Conservation (phyloP, 2,797 vertebrate species). For the Allochrocebus solatus region DNA sequence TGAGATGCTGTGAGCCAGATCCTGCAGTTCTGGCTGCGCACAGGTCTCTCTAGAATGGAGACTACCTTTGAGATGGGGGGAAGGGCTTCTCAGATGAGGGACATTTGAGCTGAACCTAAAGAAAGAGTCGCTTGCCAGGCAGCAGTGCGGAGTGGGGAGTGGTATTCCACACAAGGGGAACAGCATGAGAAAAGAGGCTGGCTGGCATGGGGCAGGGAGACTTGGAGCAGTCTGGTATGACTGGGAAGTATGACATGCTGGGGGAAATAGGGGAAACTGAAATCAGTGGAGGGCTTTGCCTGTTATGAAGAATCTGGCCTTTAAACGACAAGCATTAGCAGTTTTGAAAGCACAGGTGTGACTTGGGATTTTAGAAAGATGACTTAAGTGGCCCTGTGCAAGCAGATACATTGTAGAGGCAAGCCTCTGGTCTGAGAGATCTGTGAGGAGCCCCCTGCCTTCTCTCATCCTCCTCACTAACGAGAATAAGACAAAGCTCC, state of each 20-base stretch:
- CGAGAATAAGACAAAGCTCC: not conserved
- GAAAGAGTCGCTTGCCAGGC: not conserved
- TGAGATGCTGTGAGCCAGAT: not conserved
- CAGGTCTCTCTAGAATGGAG: not conserved
- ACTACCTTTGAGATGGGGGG: not conserved
- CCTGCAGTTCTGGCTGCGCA: not conserved
- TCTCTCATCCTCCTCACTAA: not conserved
- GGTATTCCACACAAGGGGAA: not conserved
- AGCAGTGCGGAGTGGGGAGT: not conserved
- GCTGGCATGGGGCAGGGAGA: not conserved
- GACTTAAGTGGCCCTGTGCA: not conserved
- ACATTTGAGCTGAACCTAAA: not conserved
- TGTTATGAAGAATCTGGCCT: not conserved
- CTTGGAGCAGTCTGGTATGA: not conserved
- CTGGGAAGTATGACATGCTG: not conserved
- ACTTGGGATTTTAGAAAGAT: not conserved
- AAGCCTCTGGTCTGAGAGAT: not conserved
- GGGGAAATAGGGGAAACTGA: not conserved
- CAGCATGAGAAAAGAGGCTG: not conserved
- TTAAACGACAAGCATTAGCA: not conserved
- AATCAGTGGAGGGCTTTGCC: not conserved
- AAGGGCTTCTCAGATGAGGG: not conserved
- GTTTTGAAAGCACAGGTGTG: not conserved
- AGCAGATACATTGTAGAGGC: not conserved
- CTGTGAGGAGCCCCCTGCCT: not conserved